Percentiles rank a stretch among this genome's conserved stretches.
Evolutionary conservation across 2,113 vertebrate species (phyloP).

Genomic region (Callocephalon fimbriatum): DNA sequence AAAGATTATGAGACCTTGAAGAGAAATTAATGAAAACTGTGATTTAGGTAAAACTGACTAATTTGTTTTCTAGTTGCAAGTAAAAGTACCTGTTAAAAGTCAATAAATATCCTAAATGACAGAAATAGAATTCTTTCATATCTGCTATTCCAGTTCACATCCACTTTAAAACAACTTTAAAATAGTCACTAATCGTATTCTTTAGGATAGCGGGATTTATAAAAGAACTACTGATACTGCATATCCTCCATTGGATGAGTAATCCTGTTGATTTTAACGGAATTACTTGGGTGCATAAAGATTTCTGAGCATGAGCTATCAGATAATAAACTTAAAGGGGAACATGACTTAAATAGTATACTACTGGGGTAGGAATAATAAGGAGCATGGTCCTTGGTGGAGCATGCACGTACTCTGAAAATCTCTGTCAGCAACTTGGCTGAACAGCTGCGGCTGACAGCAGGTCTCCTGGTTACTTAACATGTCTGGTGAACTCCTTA

Average conservation of each 20-base stretch:
- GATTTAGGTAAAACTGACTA: neutral
- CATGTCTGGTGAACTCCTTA: slow-evolving; percentile 6
- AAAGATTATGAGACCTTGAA: neutral
- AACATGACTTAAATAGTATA: neutral
- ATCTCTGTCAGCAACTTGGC: neutral
- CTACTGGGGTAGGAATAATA: neutral
- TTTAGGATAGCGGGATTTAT: neutral
- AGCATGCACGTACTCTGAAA: neutral
- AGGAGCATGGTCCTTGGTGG: neutral
- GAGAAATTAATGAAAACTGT: neutral
- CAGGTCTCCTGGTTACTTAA: neutral
- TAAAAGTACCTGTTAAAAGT: neutral
- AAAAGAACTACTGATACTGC: neutral
- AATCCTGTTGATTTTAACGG: slow-evolving; percentile 13
- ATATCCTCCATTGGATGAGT: neutral
- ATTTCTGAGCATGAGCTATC: neutral
- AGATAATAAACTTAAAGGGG: neutral
- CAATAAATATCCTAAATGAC: neutral
- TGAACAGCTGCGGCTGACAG: neutral
- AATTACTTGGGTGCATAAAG: neutral
- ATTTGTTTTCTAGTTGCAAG: neutral
- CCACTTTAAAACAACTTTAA: neutral
- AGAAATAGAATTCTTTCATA: neutral
- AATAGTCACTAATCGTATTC: neutral
- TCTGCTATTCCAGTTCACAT: neutral